Evolutionary conservation across 2,113 vertebrate species (phyloP).

Genomic region (Prolemur simus): DNA sequence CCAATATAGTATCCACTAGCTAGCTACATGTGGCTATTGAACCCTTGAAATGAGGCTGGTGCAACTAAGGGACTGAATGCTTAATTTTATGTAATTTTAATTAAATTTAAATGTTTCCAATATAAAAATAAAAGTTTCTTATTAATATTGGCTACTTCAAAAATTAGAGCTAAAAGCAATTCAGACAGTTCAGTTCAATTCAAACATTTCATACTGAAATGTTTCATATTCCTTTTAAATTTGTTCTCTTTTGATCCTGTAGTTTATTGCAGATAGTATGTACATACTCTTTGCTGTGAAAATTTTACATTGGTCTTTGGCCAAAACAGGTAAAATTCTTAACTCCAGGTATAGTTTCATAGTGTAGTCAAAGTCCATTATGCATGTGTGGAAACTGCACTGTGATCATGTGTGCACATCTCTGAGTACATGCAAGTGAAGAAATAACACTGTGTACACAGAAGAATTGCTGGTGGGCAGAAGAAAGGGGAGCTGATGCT

Average conservation of each 20-base stretch:
- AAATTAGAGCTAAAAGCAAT: not conserved
- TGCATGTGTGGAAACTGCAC: not conserved
- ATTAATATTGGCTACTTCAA: not conserved
- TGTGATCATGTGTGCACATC: not conserved
- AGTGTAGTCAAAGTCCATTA: not conserved
- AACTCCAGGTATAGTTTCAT: not conserved
- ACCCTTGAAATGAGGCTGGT: not conserved
- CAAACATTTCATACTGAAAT: not conserved
- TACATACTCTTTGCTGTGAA: not conserved
- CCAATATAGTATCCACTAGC: not conserved
- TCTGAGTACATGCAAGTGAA: not conserved
- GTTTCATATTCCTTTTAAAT: not conserved
- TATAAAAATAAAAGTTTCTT: not conserved
- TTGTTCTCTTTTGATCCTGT: not conserved
- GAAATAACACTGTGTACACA: not conserved
- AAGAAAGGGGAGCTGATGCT: not conserved
- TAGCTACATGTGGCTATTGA: too few relatives aligned
- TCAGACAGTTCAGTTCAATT: not conserved
- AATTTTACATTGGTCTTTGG: slow-evolving; percentile 6
- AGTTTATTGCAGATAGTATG: not conserved
- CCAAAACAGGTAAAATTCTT: slow-evolving; percentile 31
- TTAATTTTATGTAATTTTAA: slow-evolving; percentile 16
- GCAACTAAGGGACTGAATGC: not conserved
- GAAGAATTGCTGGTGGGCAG: not conserved
- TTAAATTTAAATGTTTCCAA: not conserved